phyloP scores from a whole-genome alignment of 2,113 vertebrate genomes.

The Nothoprocta perdicaria region DNA sequence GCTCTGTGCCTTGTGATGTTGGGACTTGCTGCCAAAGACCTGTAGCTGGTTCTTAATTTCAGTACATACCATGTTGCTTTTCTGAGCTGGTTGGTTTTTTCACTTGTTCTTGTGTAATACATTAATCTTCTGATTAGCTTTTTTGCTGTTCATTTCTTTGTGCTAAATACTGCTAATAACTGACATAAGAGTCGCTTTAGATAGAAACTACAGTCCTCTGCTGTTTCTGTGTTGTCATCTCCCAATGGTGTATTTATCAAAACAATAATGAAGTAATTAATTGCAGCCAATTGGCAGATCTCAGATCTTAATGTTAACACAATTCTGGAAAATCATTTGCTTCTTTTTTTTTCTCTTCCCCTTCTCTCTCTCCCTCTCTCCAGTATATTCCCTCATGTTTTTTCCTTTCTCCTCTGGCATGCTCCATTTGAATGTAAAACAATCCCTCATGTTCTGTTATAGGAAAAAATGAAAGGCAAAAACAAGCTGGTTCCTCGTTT shows the following conservation, averaged over 20 bases:
- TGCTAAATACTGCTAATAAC: neutral
- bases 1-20: neutral
- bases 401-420: neutral
- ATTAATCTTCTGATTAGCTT: neutral
- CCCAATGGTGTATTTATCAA: neutral
- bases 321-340: neutral
- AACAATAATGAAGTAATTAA: neutral
- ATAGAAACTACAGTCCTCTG: neutral
- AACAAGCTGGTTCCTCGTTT: conserved; percentile 96
- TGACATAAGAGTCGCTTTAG: neutral
- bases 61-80: neutral
- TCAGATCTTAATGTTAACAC: neutral
- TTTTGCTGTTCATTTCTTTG: neutral
- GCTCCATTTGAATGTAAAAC: neutral
- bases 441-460: neutral
- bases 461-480: conserved; percentile 99
- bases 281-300: neutral
- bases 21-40: neutral
- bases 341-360: neutral
- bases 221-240: neutral
- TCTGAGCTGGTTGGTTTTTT: neutral
- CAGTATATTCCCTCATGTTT: neutral
- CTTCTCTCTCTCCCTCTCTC: neutral
- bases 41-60: neutral
- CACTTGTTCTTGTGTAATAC: no score